Evolutionary conservation across 1,140 invertebrate species (phyloP), one percentile per base, ranked within the genome.

Genomic region (Aphidius gifuensis): DNA sequence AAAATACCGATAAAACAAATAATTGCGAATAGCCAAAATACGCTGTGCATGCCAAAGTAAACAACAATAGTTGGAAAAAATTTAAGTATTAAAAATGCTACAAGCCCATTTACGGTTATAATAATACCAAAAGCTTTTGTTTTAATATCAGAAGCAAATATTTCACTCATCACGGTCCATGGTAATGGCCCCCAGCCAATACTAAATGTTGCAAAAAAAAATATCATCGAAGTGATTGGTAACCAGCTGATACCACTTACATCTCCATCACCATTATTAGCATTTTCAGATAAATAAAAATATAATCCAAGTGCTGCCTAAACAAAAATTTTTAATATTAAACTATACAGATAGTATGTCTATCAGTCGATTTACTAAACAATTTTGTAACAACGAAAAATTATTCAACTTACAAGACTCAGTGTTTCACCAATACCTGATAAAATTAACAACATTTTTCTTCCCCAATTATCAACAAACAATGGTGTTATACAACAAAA

Each of bases 81-180:
- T 68, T 89, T 88, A 2, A 92, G 93, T 7, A 94, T 83, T 32
- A 94, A 60, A 74, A 95, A 96, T 0, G 86, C 90, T 48, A 91
- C 77, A 0, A 84, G 69, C 92, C 93, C 96, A 69, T 91, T 93
- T 60, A 86, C 83, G 42, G 86, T 86, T 0, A 91, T 88, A 0
- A 90, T 89, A 6, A 92, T 81, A 0, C 89, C 87, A 1, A 89
- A 88, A 3, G 91, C 92, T 4, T 85, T 78, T 0, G 90, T 88
- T 73, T 92, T 90, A 2, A 92, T 85, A 66, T 89, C 86, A 0
- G 87, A 80, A 2, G 92, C 86, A 67, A 94, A 91, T 66, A 94
- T 85, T 77, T 96, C 91, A 3, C 88, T 88, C 84, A 93, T 88
- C 42, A 96, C 85, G 1, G 92, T 86, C 91, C 92, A 93, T 0